These are phyloP conservation scores for Yponomeuta evonymella DNA, from an alignment of 2,888 invertebrate species.

Conservation along the genomic window DNA sequence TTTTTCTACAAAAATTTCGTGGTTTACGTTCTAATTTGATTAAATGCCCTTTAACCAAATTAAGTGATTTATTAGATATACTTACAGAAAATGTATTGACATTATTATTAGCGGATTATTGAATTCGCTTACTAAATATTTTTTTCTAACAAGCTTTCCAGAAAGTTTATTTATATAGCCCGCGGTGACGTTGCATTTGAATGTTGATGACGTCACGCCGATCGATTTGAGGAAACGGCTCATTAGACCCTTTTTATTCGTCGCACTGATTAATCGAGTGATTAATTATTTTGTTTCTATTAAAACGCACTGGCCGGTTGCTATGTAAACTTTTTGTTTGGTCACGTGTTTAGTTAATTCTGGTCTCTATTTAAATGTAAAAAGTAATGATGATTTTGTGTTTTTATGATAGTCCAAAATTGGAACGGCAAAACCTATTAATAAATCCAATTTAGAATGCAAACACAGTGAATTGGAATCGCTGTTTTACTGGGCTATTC, in stretches of 20 bases:
- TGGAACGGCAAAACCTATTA: neutral
- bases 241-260: conserved; percentile 75
- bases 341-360: conserved; percentile 32
- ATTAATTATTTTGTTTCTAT: conserved; percentile 71
- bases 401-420: neutral
- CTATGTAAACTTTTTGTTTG: conserved; percentile 40
- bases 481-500: conserved; percentile 21
- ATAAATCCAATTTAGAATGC: no score
- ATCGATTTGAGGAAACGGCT: conserved; percentile 72
- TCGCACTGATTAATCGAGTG: conserved; percentile 74
- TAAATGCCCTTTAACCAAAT: no score
- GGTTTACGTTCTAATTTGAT: no score
- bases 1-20: no score
- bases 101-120: no score
- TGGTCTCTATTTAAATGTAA: neutral
- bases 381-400: conserved; percentile 25
- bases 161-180: neutral
- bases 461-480: neutral
- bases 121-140: no score
- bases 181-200: conserved; percentile 59
- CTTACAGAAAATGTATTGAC: no score
- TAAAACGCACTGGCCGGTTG: conserved; percentile 46
- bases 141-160: no score
- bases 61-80: no score
- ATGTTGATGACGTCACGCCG: conserved; percentile 68